Base-by-base conservation (phyloP, 2,888 invertebrate species). In the Brenthis hecate region DNA sequence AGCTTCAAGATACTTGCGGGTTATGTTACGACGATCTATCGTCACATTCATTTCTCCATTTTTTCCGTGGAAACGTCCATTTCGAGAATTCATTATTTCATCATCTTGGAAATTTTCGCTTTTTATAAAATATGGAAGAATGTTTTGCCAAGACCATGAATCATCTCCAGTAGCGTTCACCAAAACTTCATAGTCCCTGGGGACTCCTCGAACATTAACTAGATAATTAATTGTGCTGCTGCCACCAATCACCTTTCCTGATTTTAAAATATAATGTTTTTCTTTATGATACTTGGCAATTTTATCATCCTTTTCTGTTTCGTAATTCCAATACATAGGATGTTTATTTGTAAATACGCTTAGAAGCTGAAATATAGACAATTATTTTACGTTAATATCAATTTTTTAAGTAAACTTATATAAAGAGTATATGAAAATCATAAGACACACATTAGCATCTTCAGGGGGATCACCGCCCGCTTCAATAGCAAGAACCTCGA, bases 201-300 rank as follows among this genome's bases (percentile, higher is more conserved):
- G 80, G 71, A 84, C 87, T 0, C 94, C 94, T 43, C 93, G 87
- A 0, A 93, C 82, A 71, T 93, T 94, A 56, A 93, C 80, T 85
- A 94, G 91, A 53, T 87, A 92, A 77, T 94, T 94, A 3, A 93
- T 76, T 0, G 87, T 85, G 43, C 94, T 93, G 1, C 88, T 85
- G 0, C 94, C 94, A 55, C 94, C 94, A 73, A 94, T 83, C 75
- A 93, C 87, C 76, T 94, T 95, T 0, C 95, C 95, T 48, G 94
- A 85, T 6, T 94, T 75, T 68, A 78, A 51, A 43, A 77, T 51
- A 81, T 84, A 50, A 81, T 78, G 74, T 75, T 65, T 81, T 75
- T 60, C 83, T 77, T 65, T 77, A 71, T 11, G 85, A 84, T 72
- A 86, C 84, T 13, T 92, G 87, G 70, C 85, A 81, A 79, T 90